Evolutionary conservation across 2,797 vertebrate genomes (phyloP).

Genomic region (Peromyscus nudipes): DNA sequence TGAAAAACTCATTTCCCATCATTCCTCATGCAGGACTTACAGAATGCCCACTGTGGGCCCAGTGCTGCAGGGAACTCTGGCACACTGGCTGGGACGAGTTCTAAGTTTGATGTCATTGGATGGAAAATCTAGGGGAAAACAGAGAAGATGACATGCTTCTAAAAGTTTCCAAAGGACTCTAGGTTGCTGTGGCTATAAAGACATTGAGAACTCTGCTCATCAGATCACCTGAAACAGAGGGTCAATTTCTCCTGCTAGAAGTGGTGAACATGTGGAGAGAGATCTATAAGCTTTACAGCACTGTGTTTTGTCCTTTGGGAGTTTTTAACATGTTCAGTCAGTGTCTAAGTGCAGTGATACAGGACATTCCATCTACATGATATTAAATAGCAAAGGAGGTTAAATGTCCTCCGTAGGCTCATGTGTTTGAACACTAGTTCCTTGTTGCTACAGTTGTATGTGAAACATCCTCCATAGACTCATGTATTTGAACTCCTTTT

Average conservation of each 20-base stretch:
- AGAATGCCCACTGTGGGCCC: not conserved
- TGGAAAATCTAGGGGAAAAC: not conserved
- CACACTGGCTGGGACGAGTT: not conserved
- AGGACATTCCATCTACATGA: not conserved
- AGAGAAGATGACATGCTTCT: not conserved
- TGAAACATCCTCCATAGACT: not conserved
- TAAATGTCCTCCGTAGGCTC: not conserved
- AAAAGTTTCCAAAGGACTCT: slow-evolving; percentile 30
- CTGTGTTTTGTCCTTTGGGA: not conserved
- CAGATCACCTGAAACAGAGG: not conserved
- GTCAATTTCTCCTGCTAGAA: not conserved
- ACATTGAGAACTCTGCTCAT: not conserved
- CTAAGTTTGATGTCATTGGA: not conserved
- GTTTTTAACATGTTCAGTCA: not conserved
- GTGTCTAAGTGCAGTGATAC: not conserved
- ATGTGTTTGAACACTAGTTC: not conserved
- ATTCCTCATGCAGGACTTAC: not conserved
- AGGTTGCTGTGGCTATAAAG: not conserved
- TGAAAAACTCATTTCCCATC: not conserved
- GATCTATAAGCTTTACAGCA: not conserved
- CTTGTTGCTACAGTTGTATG: too few relatives aligned
- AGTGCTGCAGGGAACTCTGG: fast-evolving
- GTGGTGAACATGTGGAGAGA: not conserved
- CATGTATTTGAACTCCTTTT: not conserved
- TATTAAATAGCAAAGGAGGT: not conserved